Evolutionary conservation across 2,888 invertebrate species (phyloP), one percentile per base, ranked within the genome.

Genomic region (Acleris emargana): DNA sequence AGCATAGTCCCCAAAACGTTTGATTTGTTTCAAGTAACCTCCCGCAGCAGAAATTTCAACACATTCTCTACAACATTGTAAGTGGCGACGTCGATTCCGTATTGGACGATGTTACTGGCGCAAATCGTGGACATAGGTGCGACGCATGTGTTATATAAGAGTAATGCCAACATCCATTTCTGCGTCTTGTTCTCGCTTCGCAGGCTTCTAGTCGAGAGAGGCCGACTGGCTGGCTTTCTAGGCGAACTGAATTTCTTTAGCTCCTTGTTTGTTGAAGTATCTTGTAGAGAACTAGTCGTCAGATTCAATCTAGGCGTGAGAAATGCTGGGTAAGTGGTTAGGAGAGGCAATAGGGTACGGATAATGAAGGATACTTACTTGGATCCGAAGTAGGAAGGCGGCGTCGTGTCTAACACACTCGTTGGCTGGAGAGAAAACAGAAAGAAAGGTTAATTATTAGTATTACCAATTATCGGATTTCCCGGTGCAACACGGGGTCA

Each of bases 71-170:
- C 69, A 52, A 91, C 78, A 67, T 90, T 90, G 70, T 91, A 90
- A 71, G 86, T 87, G 18, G 91, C 91, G 9, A 82, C 88, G 64
- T 92, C 92, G 73, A 91, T 78, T 25, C 92, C 91, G 58, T 87
- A 91, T 61, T 91, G 86, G 7, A 91, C 69, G 32, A 90, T 84
- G 58, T 73, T 88, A 63, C 88, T 82, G 0, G 89, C 91, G 69
- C 90, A 91, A 64, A 91, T 91, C 1, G 80, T 69, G 0, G 91
- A 91, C 84, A 91, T 87, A 0, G 92, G 91, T 0, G 89, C 89
- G 20, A 91, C 75, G 68, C 92, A 92, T 4, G 87, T 82, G 57
- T 91, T 88, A 73, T 91, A 92, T 53, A 91, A 67, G 6, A 92
- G 80, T n/a, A 92, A 69, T 1, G 87, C 88, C 47, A 86, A 73